Evolutionary conservation across 1,140 invertebrate species (phyloP).

Genomic region (Ctenoplectra terminalis): DNA sequence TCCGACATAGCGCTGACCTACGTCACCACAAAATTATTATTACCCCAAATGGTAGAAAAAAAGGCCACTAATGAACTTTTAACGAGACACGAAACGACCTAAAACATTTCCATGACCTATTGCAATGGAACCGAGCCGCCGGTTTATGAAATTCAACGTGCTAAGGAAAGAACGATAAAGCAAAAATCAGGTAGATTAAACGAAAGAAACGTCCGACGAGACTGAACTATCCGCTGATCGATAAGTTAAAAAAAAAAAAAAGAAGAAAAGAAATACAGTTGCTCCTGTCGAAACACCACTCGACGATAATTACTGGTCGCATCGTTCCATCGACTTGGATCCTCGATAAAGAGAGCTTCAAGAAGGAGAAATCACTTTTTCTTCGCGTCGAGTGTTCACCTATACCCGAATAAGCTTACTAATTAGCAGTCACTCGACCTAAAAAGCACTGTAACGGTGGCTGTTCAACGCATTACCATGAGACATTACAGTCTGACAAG

Average conservation of each 20-base stretch:
- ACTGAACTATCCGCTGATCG: slow-evolving; percentile 31
- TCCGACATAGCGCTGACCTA: slow-evolving; percentile 47
- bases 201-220: background rate
- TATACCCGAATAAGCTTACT: background rate
- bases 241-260: slow-evolving; percentile 45
- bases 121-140: background rate
- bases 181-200: background rate
- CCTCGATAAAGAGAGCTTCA: background rate
- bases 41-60: background rate
- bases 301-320: slow-evolving; percentile 42
- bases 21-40: slow-evolving; percentile 31
- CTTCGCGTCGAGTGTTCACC: background rate
- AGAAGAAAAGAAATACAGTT: too few relatives aligned
- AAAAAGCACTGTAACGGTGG: background rate
- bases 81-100: background rate
- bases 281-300: slow-evolving; percentile 7
- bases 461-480: slow-evolving; percentile 23
- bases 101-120: background rate
- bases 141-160: background rate
- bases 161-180: background rate
- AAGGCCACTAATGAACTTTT: slow-evolving; percentile 1
- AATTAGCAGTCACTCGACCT: slow-evolving; percentile 21
- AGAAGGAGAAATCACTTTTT: slow-evolving; percentile 10
- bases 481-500: slow-evolving; percentile 38
- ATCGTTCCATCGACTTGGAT: background rate